Evolutionary conservation across 2,797 vertebrate species (phyloP).

Genomic region (Betta splendens): DNA sequence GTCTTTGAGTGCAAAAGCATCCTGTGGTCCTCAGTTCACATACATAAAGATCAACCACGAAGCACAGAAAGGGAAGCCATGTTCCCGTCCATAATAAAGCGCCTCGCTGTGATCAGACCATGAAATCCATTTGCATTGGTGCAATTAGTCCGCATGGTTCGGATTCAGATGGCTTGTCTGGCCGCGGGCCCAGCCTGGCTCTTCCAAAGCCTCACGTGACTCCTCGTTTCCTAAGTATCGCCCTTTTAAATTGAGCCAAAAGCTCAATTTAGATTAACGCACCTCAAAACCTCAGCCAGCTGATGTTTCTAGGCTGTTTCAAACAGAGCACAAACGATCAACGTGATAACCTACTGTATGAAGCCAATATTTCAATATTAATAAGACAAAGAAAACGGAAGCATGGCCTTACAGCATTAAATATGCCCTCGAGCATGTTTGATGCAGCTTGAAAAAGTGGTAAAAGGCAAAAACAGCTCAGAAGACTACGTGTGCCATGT

Average conservation of each 20-base stretch:
- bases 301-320: constrained; percentile 37
- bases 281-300: constrained; percentile 18
- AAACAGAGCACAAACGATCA: constrained; percentile 25
- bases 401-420: too few relatives aligned
- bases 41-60: constrained; percentile 16
- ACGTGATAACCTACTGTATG: constrained; percentile 1
- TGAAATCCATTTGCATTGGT: constrained; percentile 45
- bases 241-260: constrained; percentile 43
- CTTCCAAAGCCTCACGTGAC: constrained; percentile 40
- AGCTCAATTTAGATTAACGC: constrained; percentile 27
- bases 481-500: constrained; percentile 19
- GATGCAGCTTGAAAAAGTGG: too few relatives aligned
- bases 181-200: constrained; percentile 35
- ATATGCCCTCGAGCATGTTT: too few relatives aligned
- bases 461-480: too few relatives aligned
- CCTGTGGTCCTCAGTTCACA: constrained; percentile 12
- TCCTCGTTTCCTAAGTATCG: constrained; percentile 40
- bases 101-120: constrained; percentile 20
- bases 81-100: constrained; percentile 17
- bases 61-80: background rate
- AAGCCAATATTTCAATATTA: constrained; percentile 30
- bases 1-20: constrained; percentile 13
- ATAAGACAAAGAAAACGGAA: too few relatives aligned
- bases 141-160: constrained; percentile 37
- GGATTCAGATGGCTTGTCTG: constrained; percentile 42